Conservation (phyloP, 2,888 invertebrate genomes). For the Cosmia pyralina region DNA sequence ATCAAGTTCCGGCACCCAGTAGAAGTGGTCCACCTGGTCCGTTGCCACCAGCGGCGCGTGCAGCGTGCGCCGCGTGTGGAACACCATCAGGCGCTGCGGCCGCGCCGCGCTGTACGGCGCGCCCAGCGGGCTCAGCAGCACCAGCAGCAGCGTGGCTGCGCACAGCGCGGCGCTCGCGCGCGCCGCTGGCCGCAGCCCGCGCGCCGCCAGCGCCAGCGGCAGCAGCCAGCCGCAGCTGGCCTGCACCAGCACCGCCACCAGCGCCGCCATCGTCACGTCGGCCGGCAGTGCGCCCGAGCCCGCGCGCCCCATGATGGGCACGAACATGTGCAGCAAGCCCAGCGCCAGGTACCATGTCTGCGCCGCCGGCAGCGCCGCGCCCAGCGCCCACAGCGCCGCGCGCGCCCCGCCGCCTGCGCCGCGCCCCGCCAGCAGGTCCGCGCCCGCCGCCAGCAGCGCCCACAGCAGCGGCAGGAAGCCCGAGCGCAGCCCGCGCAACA, state of each 20-base stretch:
- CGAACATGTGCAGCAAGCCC: constrained; percentile 93
- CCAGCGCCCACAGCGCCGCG: constrained; percentile 89
- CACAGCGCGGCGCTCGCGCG: constrained; percentile 63
- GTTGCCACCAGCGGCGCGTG: constrained; percentile 85
- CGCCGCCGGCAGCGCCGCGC: constrained; percentile 89
- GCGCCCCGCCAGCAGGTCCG: constrained; percentile 84
- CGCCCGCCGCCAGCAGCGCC: constrained; percentile 91
- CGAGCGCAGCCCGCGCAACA: constrained; percentile 77
- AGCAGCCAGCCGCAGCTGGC: constrained; percentile 78
- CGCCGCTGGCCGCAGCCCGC: constrained; percentile 39
- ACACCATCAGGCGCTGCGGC: constrained; percentile 94
- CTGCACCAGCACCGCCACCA: constrained; percentile 79
- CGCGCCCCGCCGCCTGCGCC: constrained; percentile 77
- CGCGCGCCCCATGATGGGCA: constrained; percentile 95
- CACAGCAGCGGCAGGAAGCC: constrained; percentile 92
- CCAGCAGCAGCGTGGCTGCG: constrained; percentile 68
- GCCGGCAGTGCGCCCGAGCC: constrained; percentile 90
- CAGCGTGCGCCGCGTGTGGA: constrained; percentile 91
- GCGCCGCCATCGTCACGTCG: constrained; percentile 68
- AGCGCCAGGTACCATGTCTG: constrained; percentile 93
- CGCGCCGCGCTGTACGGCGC: constrained; percentile 91
- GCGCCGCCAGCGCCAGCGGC: constrained; percentile 74
- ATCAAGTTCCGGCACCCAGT: constrained; percentile 94
- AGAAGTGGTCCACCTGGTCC: constrained; percentile 83
- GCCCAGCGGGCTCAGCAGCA: constrained; percentile 82